Percentiles rank a stretch among this genome's conserved stretches.
These are phyloP conservation scores for Bufotes viridis DNA, from an alignment of 2,797 vertebrate species.

Conservation along the genomic window DNA sequence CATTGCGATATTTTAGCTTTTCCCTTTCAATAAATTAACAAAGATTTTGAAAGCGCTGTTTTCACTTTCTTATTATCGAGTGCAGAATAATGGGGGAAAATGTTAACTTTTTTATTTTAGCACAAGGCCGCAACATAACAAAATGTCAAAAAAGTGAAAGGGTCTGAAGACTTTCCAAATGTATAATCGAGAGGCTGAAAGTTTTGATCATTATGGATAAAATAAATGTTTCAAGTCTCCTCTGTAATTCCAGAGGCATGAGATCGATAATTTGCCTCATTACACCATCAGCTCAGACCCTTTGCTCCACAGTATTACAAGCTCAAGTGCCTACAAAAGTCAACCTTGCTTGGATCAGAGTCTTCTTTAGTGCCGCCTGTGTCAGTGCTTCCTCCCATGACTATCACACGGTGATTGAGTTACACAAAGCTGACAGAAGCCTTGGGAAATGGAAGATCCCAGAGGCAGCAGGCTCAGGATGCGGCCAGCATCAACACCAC, in stretches of 20 bases:
- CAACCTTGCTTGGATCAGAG: conserved; percentile 55
- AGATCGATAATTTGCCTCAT: background rate
- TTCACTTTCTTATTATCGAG: too few relatives aligned
- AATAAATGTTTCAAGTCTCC: background rate
- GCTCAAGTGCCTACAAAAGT: conserved; percentile 38
- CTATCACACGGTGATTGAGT: conserved; percentile 77
- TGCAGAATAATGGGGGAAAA: too few relatives aligned
- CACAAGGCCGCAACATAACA: too few relatives aligned
- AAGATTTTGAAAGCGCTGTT: too few relatives aligned
- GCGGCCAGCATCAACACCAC: conserved; percentile 41
- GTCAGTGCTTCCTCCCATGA: conserved; percentile 68
- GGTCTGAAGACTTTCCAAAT: too few relatives aligned
- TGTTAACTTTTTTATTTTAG: too few relatives aligned
- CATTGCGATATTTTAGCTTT: too few relatives aligned
- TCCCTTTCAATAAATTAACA: too few relatives aligned
- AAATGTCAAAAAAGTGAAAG: too few relatives aligned
- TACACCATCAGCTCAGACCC: conserved; percentile 14
- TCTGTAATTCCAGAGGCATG: background rate
- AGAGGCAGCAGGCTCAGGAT: conserved; percentile 68
- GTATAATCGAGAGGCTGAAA: background rate
- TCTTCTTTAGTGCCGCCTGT: conserved; percentile 53
- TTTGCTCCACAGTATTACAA: conserved; percentile 34
- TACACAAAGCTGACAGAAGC: conserved; percentile 72
- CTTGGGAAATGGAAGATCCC: conserved; percentile 73
- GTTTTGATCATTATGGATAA: background rate